Evolutionary conservation across 2,113 vertebrate genomes (phyloP), one percentile per base, ranked within the genome.

Genomic region (Galbula dea): DNA sequence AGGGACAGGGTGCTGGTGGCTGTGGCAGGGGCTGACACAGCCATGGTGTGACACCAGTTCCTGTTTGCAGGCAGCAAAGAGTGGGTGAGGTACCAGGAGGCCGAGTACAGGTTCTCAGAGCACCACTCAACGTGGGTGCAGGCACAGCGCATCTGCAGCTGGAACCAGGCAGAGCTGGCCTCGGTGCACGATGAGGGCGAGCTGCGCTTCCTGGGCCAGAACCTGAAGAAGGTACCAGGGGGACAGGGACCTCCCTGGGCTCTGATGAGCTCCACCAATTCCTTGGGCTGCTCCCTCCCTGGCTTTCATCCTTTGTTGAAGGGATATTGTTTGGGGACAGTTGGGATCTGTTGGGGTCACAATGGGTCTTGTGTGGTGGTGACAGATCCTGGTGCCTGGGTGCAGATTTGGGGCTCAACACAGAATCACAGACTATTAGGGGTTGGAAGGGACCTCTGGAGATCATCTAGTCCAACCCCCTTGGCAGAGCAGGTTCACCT

Each of bases 31-130:
- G 18, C 4, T 52, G 71, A n/a, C 41, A 23, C 6, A 32, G 51
- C 57, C 20, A 6, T 3, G 1, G 29, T 0, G 1, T 52, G 45
- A 84, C 77, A 13, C 61, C 0, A 0, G 11, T 69, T 49, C 58
- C 41, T 86, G 39, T 48, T 55, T 94, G 97, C 97, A 98, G 97
- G 96, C 76, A 97, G 97, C 74, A 98, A 97, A n/a, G 98, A 99
- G 81, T 99, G 99, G 99, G 92, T 99, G 73, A 97, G 95, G 54
- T 99, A 98, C 96, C 98, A 99, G 97, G 98, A 99, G 73, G 98
- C 98, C 0, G 98, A 99, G 71, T 99, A 99, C 96, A 99, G 98
- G 94, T 99, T 99, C 95, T 99, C 98, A 3, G 98, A 99, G 96
- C 99, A 99, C 90, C 99, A 98, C 69, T 98, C 98, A 51, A 99